A percentile compares a stretch with the other conserved stretches of the same genome.
These are phyloP conservation scores for Corythornis madagascariensis DNA, from an alignment of 2,113 vertebrate genomes.

Conservation along the genomic window DNA sequence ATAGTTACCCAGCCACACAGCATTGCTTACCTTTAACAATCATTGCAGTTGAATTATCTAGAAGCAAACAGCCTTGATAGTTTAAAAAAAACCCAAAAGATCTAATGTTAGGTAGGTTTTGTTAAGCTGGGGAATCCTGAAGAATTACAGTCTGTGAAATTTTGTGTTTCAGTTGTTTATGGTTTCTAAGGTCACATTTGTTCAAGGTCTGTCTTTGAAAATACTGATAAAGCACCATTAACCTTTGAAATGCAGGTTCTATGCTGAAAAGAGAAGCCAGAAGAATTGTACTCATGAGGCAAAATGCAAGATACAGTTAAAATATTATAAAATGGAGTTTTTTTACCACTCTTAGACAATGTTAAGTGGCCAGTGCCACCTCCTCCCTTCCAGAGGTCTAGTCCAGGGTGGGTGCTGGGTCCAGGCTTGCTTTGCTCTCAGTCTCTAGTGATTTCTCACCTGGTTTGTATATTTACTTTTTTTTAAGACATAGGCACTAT, in stretches of 20 bases:
- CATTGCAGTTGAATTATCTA: slow-evolving; percentile 20
- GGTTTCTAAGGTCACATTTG: slow-evolving; percentile 64
- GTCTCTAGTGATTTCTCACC: background rate
- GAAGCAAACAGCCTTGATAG: background rate
- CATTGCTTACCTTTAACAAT: background rate
- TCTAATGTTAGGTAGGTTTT: background rate
- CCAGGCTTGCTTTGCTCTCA: background rate
- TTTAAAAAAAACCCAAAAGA: background rate
- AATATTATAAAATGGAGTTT: background rate
- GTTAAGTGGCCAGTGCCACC: background rate
- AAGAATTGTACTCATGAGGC: background rate
- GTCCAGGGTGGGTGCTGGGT: background rate
- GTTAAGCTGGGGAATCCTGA: background rate
- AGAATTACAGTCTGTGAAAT: slow-evolving; percentile 20
- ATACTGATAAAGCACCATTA: slow-evolving; percentile 67
- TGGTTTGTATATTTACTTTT: background rate
- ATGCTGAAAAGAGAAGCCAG: slow-evolving; percentile 35
- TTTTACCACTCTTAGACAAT: background rate
- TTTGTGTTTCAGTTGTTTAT: slow-evolving; percentile 54
- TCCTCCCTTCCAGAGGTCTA: background rate
- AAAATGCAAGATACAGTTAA: background rate
- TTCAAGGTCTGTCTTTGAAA: slow-evolving; percentile 72
- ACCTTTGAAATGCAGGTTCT: slow-evolving; percentile 72
- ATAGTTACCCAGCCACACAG: slow-evolving; percentile 17
- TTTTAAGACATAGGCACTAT: background rate